Percentiles rank a stretch among this genome's conserved stretches.
phyloP scores from a whole-genome alignment of 2,113 vertebrate species.

The Okapia johnstoni region DNA sequence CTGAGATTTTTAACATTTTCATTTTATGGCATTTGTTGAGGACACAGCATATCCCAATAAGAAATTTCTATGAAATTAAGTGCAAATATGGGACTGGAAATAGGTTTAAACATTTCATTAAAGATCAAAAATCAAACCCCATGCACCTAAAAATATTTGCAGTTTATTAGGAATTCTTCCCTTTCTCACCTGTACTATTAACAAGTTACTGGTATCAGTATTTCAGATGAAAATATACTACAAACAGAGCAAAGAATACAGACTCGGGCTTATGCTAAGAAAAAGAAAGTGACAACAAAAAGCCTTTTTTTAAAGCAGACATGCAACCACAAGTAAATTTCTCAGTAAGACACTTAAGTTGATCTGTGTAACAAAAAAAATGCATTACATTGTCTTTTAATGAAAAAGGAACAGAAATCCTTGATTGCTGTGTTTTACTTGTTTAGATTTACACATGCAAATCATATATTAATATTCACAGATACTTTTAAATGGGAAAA shows the following conservation, averaged over 20 bases:
- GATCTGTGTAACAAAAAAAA: constrained; percentile 34
- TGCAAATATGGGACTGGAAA: constrained; percentile 7
- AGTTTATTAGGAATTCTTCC: constrained; percentile 50
- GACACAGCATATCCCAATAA: not conserved
- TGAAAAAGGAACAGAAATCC: constrained; percentile 39
- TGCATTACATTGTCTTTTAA: constrained; percentile 28
- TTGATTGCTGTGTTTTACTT: constrained; percentile 20
- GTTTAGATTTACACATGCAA: constrained; percentile 59
- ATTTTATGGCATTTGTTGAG: constrained; percentile 18
- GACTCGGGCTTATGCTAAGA: constrained; percentile 13
- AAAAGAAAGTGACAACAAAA: not conserved
- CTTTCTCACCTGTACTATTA: constrained; percentile 17
- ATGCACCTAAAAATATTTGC: constrained; percentile 32
- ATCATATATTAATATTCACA: constrained; percentile 58
- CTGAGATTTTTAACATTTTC: constrained; percentile 30
- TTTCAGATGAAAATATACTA: constrained; percentile 34
- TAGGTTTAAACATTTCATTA: constrained; percentile 28
- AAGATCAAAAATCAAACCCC: constrained; percentile 39
- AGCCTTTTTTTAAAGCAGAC: constrained; percentile 49
- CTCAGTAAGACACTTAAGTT: constrained; percentile 45
- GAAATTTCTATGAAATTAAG: constrained; percentile 13
- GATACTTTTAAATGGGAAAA: constrained; percentile 55
- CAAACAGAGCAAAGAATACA: constrained; percentile 35
- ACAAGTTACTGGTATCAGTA: constrained; percentile 13
- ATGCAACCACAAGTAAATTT: constrained; percentile 60